Conservation (phyloP, 2,797 vertebrate species). For the Phoeniculus purpureus region DNA sequence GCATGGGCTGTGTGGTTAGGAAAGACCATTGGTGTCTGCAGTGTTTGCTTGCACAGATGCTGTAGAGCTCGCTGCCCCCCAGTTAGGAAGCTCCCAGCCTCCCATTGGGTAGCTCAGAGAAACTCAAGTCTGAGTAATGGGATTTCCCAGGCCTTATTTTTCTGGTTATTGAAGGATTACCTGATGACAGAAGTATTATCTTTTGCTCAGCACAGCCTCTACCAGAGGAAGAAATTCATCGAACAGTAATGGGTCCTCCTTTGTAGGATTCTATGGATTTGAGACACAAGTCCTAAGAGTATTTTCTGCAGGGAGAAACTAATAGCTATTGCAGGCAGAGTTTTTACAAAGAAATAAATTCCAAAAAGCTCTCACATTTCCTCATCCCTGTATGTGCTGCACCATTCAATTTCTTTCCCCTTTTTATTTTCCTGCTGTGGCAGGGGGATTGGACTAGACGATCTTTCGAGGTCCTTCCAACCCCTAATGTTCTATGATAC, state of each 20-base stretch:
- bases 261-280: neutral
- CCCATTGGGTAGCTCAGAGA: neutral
- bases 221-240: constrained; percentile 42
- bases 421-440: neutral
- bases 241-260: neutral
- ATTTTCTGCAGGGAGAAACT: constrained; percentile 3
- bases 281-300: neutral
- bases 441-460: too few relatives aligned
- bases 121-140: neutral
- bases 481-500: too few relatives aligned
- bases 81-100: fast-evolving
- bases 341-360: neutral
- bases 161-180: neutral
- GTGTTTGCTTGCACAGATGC: neutral
- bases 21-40: neutral
- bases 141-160: neutral
- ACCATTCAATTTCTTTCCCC: neutral
- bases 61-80: neutral
- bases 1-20: neutral
- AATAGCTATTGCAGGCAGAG: neutral
- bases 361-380: neutral
- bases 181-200: neutral
- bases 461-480: too few relatives aligned
- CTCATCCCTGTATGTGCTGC: neutral
- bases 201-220: neutral